Percentiles rank a stretch among this genome's conserved stretches.
Evolutionary conservation across 2,888 invertebrate species (phyloP).

Genomic region (Pristionchus exspectatus): DNA sequence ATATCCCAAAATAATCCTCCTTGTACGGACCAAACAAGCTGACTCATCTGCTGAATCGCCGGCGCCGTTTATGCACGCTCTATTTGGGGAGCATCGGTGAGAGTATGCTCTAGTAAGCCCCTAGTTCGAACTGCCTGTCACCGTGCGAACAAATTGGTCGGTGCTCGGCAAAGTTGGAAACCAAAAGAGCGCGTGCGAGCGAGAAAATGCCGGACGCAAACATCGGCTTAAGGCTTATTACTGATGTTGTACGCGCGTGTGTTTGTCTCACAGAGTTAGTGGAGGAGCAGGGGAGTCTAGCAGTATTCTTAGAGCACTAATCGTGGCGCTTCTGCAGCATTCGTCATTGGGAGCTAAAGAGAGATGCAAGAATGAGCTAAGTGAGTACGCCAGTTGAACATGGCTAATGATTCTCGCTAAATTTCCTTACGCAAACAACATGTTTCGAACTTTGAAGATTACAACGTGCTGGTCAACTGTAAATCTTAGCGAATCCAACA

Average conservation of each 20-base stretch:
- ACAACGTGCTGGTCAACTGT: too few species aligned
- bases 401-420: too few species aligned
- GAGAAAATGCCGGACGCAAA: not conserved
- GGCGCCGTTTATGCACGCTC: not conserved
- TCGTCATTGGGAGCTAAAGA: not conserved
- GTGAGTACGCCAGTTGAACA: too few species aligned
- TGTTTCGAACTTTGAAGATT: too few species aligned
- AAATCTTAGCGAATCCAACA: too few species aligned
- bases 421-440: too few species aligned
- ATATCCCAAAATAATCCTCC: not conserved
- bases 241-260: conserved; percentile 9
- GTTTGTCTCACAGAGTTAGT: not conserved
- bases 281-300: not conserved
- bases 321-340: not conserved
- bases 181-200: not conserved
- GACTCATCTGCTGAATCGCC: not conserved
- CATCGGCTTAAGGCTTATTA: not conserved
- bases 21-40: not conserved
- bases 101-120: not conserved
- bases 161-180: not conserved
- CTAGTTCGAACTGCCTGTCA: not conserved
- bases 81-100: not conserved
- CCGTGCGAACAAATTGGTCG: conserved; percentile 10
- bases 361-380: not conserved
- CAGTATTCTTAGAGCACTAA: conserved; percentile 13